Base-by-base conservation (phyloP, 2,797 vertebrate genomes). In the Arrhamphus sclerolepis region DNA sequence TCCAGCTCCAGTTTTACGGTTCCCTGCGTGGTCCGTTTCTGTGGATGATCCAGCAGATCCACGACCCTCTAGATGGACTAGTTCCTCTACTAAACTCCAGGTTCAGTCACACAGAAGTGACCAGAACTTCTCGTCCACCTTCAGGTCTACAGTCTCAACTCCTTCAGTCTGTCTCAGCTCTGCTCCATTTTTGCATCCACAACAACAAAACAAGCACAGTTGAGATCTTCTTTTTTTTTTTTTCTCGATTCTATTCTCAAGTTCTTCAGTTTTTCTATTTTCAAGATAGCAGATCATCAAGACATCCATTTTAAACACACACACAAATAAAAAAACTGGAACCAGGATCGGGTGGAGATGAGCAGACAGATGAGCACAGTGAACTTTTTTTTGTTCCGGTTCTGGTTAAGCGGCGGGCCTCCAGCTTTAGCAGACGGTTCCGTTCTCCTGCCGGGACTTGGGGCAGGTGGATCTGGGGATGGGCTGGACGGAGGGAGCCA, bases 381-480 rank as follows among this genome's bases (percentile, higher is more conserved):
- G 58, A 63, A 48, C 38, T 57, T 62, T 50, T 20, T 22, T 47
- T 56, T 43, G 34, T 73, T 58, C 47, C 70, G 19, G 14, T 29
- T 76, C 29, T 42, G 62, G 78, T 46, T 61, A 20, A 2, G 2
- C 16, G 13, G 28, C n/a, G n/a, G n/a, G n/a, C n/a, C 31, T 29
- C 10, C 11, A 1, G 34, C 61, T 77, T 82, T 97, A 99, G 94
- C 97, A 99, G 87, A 98, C 95, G 21, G 97, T 98, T 90, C 97
- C 97, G 6, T 99, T 99, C 88, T 99, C 97, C 82, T 96, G 96
- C 89, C 97, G 94, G 78, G 97, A 94, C 94, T 99, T 99, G 85
- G 97, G 96, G 89, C 91, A 96, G 90, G 95, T 96, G 89, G 97
- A 98, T 88, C 95, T 95, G 80, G 96, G 96, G 76, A 98, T 93